Conservation (phyloP, 2,113 vertebrate species). For the Phrynosoma blainvillii region DNA sequence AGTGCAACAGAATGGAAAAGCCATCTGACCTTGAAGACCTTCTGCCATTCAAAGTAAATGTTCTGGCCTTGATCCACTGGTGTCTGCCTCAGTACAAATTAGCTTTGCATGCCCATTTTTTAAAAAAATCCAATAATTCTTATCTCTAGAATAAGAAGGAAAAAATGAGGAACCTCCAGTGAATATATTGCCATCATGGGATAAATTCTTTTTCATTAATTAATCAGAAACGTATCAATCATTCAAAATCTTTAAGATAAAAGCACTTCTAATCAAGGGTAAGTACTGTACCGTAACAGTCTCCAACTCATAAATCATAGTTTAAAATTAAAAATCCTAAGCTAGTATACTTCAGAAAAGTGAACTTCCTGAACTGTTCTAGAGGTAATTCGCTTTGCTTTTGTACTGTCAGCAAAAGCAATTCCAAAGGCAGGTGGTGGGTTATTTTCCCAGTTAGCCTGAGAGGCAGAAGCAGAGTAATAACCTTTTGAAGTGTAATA, state of each 20-base stretch:
- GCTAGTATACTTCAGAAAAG: constrained; percentile 12
- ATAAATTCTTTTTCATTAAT: not conserved
- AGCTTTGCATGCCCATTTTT: not conserved
- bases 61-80: not conserved
- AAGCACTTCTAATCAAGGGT: not conserved
- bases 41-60: not conserved
- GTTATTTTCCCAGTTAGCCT: not conserved
- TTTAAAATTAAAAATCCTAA: constrained; percentile 11
- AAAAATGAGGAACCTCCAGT: not conserved
- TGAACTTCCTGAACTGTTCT: constrained; percentile 7
- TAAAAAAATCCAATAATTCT: not conserved
- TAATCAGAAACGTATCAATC: constrained; percentile 1
- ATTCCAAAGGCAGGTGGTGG: constrained; percentile 30
- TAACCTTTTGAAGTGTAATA: not conserved
- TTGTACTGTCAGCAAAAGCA: constrained; percentile 31
- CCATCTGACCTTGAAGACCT: not conserved
- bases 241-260: constrained; percentile 13
- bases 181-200: not conserved
- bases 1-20: not conserved
- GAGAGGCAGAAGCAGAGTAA: constrained; percentile 7
- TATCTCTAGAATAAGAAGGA: not conserved
- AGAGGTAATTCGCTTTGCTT: constrained; percentile 27
- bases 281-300: not conserved
- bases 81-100: not conserved
- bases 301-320: constrained; percentile 21